These are phyloP conservation scores for Chloropsis hardwickii DNA, from an alignment of 2,113 vertebrate species.

Conservation along the genomic window DNA sequence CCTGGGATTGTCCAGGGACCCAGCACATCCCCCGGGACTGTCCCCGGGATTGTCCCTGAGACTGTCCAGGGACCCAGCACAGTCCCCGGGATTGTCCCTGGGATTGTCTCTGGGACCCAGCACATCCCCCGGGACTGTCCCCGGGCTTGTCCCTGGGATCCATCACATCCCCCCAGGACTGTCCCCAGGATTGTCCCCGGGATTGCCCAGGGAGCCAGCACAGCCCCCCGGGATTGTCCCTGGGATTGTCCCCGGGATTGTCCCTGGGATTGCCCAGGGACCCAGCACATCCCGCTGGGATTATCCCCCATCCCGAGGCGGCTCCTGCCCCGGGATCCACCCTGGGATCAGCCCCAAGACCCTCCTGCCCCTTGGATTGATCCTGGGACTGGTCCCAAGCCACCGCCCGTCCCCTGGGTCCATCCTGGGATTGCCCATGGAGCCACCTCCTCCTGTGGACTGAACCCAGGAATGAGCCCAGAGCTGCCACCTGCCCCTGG, in stretches of 20 bases:
- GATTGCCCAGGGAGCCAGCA: background rate
- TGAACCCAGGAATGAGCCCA: background rate
- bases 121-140: too few relatives aligned
- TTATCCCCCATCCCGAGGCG: rapidly evolving
- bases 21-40: too few relatives aligned
- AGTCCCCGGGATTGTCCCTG: rapidly evolving
- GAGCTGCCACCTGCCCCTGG: background rate
- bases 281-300: too few relatives aligned
- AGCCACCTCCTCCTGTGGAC: background rate
- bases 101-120: too few relatives aligned
- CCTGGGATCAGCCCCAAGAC: too few relatives aligned
- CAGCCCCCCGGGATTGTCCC: rapidly evolving
- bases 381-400: background rate
- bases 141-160: too few relatives aligned
- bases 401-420: rapidly evolving
- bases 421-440: background rate
- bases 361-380: background rate
- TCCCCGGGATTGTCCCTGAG: too few relatives aligned
- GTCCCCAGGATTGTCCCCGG: too few relatives aligned
- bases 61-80: background rate
- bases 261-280: too few relatives aligned
- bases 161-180: too few relatives aligned
- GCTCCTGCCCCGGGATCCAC: background rate
- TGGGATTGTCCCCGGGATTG: too few relatives aligned
- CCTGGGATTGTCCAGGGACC: too few relatives aligned